Conservation (phyloP, 1,140 invertebrate species). For the Chrysopa pallens region DNA sequence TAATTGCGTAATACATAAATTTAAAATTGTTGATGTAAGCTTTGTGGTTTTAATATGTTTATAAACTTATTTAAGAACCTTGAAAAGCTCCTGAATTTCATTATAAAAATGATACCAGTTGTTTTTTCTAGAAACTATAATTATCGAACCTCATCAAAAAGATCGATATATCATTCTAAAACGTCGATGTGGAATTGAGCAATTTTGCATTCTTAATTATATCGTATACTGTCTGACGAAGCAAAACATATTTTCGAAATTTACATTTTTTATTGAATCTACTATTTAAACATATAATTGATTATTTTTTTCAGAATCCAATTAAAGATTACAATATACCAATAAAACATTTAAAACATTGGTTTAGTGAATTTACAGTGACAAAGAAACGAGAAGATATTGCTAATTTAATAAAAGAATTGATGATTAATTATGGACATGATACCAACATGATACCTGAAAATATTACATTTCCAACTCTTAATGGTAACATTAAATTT, state of each 20-base stretch:
- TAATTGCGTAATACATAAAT: neutral
- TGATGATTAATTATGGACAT: constrained; percentile 43
- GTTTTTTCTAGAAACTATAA: constrained; percentile 5
- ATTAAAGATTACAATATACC: constrained; percentile 54
- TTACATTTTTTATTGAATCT: too few species aligned
- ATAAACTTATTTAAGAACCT: neutral
- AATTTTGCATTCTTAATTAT: too few species aligned
- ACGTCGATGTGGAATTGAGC: too few species aligned
- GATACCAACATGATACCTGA: constrained; percentile 37
- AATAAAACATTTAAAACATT: constrained; percentile 52
- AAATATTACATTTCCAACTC: constrained; percentile 37
- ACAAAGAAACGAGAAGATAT: constrained; percentile 64
- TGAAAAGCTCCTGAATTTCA: too few species aligned
- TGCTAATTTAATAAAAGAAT: constrained; percentile 44
- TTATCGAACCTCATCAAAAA: too few species aligned
- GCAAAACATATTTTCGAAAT: too few species aligned
- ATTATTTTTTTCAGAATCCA: constrained; percentile 45
- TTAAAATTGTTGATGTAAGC: neutral
- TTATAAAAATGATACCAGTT: neutral
- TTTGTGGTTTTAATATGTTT: neutral
- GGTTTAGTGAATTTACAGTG: constrained; percentile 63
- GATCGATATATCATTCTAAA: too few species aligned
- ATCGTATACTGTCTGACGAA: too few species aligned
- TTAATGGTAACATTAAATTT: constrained; percentile 35
- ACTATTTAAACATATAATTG: too few species aligned